Evolutionary conservation across 2,797 vertebrate species (phyloP).

Genomic region (Semaprochilodus insignis): DNA sequence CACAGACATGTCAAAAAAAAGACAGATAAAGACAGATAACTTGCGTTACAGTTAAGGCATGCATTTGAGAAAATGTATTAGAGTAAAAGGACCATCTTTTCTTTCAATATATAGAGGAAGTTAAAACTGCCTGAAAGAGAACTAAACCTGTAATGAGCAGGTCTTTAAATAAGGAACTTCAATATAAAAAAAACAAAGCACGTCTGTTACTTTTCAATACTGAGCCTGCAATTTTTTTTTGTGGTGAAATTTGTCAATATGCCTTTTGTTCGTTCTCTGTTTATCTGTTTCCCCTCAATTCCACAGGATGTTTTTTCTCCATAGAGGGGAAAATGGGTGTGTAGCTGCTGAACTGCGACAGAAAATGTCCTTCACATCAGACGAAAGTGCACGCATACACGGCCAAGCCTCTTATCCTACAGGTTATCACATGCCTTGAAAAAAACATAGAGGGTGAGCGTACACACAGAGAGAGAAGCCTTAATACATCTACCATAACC

Average conservation of each 20-base stretch:
- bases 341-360: not conserved
- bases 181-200: not conserved
- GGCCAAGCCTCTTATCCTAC: not conserved
- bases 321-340: not conserved
- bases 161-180: not conserved
- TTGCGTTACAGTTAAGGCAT: too few species aligned
- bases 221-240: not conserved
- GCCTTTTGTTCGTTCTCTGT: not conserved
- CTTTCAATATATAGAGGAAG: not conserved
- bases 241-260: not conserved
- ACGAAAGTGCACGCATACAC: not conserved
- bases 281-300: not conserved
- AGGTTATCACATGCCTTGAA: constrained; percentile 20
- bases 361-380: constrained; percentile 23
- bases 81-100: too few species aligned
- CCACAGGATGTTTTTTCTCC: not conserved
- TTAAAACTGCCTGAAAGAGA: not conserved
- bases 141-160: not conserved
- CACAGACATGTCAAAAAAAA: too few species aligned
- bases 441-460: constrained; percentile 1
- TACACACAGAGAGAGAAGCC: not conserved
- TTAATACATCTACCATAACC: not conserved
- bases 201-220: not conserved
- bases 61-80: too few species aligned
- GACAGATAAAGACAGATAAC: too few species aligned